Conservation (phyloP, 2,888 invertebrate species). For the Drosophila ezoana region DNA sequence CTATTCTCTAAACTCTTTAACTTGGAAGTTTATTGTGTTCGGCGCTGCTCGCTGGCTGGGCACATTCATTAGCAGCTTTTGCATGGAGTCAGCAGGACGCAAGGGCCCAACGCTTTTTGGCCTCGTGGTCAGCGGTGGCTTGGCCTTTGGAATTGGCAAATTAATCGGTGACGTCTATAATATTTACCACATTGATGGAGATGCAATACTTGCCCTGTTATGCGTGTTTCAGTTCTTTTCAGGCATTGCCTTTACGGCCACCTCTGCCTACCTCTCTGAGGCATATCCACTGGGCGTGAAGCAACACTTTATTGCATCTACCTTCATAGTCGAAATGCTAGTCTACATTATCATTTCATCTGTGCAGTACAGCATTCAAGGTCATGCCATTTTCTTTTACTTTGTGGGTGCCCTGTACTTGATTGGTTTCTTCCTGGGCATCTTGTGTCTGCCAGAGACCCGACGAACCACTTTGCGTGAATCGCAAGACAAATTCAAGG, state of each 20-base stretch:
- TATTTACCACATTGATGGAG: accelerated
- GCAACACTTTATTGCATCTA: conserved; percentile 68
- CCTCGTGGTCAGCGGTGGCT: conserved; percentile 47
- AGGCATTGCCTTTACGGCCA: conserved; percentile 59
- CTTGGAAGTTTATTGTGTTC: conserved; percentile 49
- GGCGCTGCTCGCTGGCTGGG: conserved; percentile 60
- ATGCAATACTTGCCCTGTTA: conserved; percentile 37
- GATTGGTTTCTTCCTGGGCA: conserved; percentile 50
- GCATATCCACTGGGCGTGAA: conserved; percentile 79
- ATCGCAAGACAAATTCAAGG: conserved; percentile 63
- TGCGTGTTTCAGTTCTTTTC: conserved; percentile 65
- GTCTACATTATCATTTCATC: conserved; percentile 56
- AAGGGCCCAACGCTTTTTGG: conserved; percentile 62
- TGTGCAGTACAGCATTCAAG: accelerated
- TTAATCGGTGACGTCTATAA: neutral
- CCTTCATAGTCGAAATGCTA: conserved; percentile 61
- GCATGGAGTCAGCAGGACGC: conserved; percentile 69
- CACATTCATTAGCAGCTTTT: conserved; percentile 27
- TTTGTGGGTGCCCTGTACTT: conserved; percentile 59
- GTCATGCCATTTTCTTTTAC: conserved; percentile 52
- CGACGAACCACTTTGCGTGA: conserved; percentile 63
- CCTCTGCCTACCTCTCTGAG: conserved; percentile 65
- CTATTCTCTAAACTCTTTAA: accelerated
- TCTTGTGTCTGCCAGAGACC: conserved; percentile 75
- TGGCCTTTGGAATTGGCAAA: conserved; percentile 58